These are phyloP conservation scores for Drosophila neocordata DNA, from an alignment of 1,140 invertebrate species.

Conservation along the genomic window DNA sequence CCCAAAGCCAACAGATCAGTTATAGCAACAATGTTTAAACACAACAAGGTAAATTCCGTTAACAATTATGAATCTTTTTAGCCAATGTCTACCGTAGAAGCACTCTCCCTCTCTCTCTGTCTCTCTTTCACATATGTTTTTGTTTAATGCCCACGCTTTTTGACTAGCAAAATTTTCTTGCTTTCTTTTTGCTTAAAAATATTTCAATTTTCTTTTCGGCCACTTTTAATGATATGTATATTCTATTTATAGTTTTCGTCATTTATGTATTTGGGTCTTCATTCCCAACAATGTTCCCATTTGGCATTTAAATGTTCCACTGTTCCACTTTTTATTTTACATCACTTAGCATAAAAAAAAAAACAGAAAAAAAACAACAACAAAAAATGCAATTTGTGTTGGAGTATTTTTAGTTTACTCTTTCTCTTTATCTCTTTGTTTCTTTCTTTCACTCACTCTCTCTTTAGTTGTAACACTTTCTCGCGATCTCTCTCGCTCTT, in stretches of 20 bases:
- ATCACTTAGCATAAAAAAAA: constrained; percentile 13
- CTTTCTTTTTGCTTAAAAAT: constrained; percentile 21
- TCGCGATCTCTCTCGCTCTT: constrained; percentile 23
- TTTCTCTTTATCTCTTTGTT: constrained; percentile 3
- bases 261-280: constrained; percentile 19
- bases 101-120: neutral
- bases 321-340: constrained; percentile 42
- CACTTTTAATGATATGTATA: constrained; percentile 25
- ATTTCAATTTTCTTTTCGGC: constrained; percentile 14
- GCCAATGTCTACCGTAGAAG: neutral
- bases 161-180: constrained; percentile 45
- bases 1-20: neutral
- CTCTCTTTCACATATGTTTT: constrained; percentile 7
- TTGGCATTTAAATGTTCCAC: constrained; percentile 46
- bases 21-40: neutral
- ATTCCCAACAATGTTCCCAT: neutral
- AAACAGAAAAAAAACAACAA: constrained; percentile 6
- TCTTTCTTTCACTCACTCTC: constrained; percentile 12
- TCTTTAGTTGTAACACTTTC: neutral
- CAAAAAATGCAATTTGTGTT: constrained; percentile 3
- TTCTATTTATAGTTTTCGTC: constrained; percentile 57
- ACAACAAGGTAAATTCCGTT: neutral
- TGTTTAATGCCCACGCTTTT: constrained; percentile 51
- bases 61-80: neutral
- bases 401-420: constrained; percentile 10